Evolutionary conservation across 2,113 vertebrate genomes (phyloP), one percentile per base, ranked within the genome.

Genomic region (Clarias magur): DNA sequence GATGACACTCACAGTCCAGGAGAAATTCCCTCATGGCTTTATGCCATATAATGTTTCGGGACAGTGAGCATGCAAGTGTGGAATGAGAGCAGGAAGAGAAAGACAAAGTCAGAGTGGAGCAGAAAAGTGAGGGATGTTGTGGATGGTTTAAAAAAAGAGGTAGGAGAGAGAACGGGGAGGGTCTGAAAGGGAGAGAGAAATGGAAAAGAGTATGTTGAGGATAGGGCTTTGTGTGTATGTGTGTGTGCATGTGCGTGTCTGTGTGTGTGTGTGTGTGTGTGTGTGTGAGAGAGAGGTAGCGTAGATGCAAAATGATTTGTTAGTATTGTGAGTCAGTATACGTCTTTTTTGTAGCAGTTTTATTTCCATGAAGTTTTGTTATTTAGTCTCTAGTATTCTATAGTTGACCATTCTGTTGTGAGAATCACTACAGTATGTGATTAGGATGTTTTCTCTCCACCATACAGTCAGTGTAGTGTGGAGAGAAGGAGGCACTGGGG

Each of bases 41-140:
- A 89, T 90, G 95, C 95, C 95, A 97, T 96, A 94, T 96, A 95
- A 91, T 94, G 93, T 96, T 95, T 96, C 94, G 88, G 94, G 95
- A 96, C 96, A 95, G 94, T 93, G 94, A 97, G 94, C 95, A 93
- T 68, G 89, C 95, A 93, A 93, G 94, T 93, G 92, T 93, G 93
- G 89, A 72, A 88, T 63, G 88, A 91, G 91, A 87, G 90, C 56
- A 42, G 73, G 68, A 30, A 42, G 42, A 82, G 76, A 60, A 21
- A 62, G 38, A 89, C 85, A 88, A 65, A 67, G 65, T 53, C 67
- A 84, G 54, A 60, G 57, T 23, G 27, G 57, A 42, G 57, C 63
- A 87, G 65, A 68, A 53, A 78, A 56, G 60, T 27, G 90, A 89
- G 91, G 62, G 84, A 11, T 67, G 59, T 59, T 79, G 79, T 48